Base-by-base conservation (phyloP, 2,797 vertebrate genomes). In the Huso huso region DNA sequence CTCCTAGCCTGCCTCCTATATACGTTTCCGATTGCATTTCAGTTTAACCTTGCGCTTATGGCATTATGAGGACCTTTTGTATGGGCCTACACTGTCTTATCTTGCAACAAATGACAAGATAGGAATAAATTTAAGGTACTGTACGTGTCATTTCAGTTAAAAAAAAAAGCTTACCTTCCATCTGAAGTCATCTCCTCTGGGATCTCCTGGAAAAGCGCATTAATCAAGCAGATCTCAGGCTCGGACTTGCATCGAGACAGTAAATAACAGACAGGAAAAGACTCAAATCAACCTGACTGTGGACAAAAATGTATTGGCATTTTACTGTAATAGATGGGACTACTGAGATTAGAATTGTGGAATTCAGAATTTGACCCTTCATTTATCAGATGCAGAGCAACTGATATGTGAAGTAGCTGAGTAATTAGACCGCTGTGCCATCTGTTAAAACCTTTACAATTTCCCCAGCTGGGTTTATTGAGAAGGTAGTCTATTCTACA, bases 381-480 rank as follows among this genome's bases (percentile, higher is more conserved):
- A 80, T 83, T 84, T 78, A 78, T 85, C 76, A 77, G 71, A 72
- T 23, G 71, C 72, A 76, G 74, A 77, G 70, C 71, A 77, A 78
- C 67, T 6, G 37, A 71, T 74, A 76, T 72, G 71, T 74, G 82
- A 82, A 77, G 66, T 53, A 79, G 62, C 70, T 77, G 74, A 82
- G 73, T 78, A 78, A 84, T 83, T 84, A 82, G 76, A 68, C 72
- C 73, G 78, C 68, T 66, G 77, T 72, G 71, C 77, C 75, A 80
- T 82, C 77, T 79, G 78, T 83, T 81, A 84, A 73, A 70, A 62
- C 70, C 79, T 77, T 79, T 74, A 73, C 72, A 73, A 64, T 76
- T 74, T 71, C 71, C 77, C 75, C 78, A 61, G 1, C 15, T 18
- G 23, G 23, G 23, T 4, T 37, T 37, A 37, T 37, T 37, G 23